Evolutionary conservation across 2,113 vertebrate genomes (phyloP).

Genomic region (Elgaria multicarinata): DNA sequence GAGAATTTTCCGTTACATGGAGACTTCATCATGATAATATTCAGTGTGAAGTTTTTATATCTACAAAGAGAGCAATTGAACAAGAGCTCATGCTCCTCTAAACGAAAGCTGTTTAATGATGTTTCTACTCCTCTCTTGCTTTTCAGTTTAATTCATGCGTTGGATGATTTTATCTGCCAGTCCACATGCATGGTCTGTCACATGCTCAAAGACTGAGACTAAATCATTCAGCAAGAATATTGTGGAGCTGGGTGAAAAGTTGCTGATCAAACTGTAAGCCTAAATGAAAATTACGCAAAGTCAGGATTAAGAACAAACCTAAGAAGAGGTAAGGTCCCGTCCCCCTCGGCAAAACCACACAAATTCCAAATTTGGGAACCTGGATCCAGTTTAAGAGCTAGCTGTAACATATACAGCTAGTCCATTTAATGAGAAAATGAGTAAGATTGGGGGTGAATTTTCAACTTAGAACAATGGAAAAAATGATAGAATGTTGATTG

Average conservation of each 20-base stretch:
- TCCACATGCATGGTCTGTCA: too few relatives aligned
- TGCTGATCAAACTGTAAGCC: neutral
- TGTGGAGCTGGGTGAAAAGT: neutral
- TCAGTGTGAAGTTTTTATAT: constrained; percentile 13
- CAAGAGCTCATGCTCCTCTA: neutral
- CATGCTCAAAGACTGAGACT: neutral
- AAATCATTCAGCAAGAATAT: neutral
- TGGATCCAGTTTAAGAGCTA: neutral
- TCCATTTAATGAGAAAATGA: neutral
- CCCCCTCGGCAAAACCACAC: too few relatives aligned
- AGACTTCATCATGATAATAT: constrained; percentile 11
- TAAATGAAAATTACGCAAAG: constrained; percentile 3
- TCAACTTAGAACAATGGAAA: neutral
- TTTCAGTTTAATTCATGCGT: neutral
- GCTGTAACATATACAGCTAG: neutral
- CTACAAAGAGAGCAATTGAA: neutral
- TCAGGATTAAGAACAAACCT: neutral
- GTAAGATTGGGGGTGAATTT: neutral
- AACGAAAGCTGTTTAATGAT: neutral
- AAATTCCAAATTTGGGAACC: neutral
- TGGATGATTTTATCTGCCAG: neutral
- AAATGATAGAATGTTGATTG: neutral
- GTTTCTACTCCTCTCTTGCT: neutral
- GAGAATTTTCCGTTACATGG: neutral
- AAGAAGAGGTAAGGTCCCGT: neutral